phyloP scores from a whole-genome alignment of 92 coral and sea anemone genomes.

The Actinostola sp. region DNA sequence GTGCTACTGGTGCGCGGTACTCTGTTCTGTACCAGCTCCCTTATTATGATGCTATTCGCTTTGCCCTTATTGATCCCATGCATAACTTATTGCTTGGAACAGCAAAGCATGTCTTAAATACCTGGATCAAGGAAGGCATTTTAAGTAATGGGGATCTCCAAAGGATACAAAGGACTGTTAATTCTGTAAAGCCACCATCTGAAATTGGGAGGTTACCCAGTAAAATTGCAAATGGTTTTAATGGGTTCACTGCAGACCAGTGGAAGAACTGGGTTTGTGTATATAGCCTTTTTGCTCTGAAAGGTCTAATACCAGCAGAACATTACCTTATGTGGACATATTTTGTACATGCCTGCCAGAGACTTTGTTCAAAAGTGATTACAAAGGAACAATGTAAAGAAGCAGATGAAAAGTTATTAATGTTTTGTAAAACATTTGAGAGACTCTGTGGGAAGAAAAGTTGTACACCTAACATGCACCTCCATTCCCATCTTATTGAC shows the following conservation, averaged over 20 bases:
- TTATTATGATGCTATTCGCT: constrained; percentile 45
- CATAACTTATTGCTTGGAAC: constrained; percentile 50
- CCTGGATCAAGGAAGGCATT: constrained; percentile 25
- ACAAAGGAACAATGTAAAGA: constrained; percentile 22
- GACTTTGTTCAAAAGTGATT: constrained; percentile 36
- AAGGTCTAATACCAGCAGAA: constrained; percentile 30
- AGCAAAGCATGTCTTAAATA: constrained; percentile 35
- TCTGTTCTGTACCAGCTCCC: constrained; percentile 37
- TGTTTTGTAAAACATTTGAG: constrained; percentile 44
- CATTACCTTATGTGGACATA: constrained; percentile 51
- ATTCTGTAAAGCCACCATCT: constrained; percentile 14
- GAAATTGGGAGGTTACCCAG: constrained; percentile 29
- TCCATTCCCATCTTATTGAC: constrained; percentile 8
- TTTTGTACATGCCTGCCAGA: constrained; percentile 43
- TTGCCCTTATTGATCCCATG: constrained; percentile 49
- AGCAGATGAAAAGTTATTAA: constrained; percentile 37
- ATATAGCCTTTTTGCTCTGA: constrained; percentile 40
- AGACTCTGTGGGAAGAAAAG: constrained; percentile 30
- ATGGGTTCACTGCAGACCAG: constrained; percentile 61
- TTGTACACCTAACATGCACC: constrained; percentile 17
- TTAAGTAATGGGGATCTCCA: constrained; percentile 3
- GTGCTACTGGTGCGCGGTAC: constrained; percentile 17
- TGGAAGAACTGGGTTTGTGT: constrained; percentile 44
- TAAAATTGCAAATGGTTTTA: constrained; percentile 34
- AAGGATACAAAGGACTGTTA: constrained; percentile 14